Evolutionary conservation across 2,113 vertebrate genomes (phyloP).

Genomic region (Chamaetylas fuelleborni): DNA sequence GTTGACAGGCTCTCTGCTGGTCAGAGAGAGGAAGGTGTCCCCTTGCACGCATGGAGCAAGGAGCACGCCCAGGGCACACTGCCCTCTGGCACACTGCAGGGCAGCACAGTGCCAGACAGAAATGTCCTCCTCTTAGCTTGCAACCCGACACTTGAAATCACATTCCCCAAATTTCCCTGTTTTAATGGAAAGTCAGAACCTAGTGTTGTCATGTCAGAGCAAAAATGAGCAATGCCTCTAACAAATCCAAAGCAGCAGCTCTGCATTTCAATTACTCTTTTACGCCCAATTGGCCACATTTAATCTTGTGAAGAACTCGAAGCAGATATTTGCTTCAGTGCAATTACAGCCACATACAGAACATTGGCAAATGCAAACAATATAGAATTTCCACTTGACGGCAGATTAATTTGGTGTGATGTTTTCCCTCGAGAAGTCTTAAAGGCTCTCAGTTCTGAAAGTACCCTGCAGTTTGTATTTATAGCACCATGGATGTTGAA

Average conservation of each 20-base stretch:
- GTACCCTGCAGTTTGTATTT: conserved; percentile 55
- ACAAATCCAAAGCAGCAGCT: conserved; percentile 51
- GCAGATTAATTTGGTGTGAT: conserved; percentile 73
- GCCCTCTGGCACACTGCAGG: background rate
- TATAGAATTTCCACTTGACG: conserved; percentile 68
- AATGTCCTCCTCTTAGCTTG: background rate
- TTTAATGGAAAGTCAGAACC: background rate
- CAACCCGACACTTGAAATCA: accelerated
- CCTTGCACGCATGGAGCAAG: accelerated
- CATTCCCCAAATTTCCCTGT: background rate
- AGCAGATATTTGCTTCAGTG: conserved; percentile 57
- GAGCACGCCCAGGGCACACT: accelerated
- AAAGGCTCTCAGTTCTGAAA: conserved; percentile 52
- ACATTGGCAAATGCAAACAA: conserved; percentile 67
- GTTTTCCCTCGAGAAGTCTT: conserved; percentile 61
- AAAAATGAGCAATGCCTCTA: conserved; percentile 39
- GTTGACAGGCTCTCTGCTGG: background rate
- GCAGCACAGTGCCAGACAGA: background rate
- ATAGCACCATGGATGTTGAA: conserved; percentile 42
- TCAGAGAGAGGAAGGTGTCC: background rate
- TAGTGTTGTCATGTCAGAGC: background rate
- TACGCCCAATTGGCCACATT: conserved; percentile 64
- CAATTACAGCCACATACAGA: conserved; percentile 63
- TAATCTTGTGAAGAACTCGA: conserved; percentile 56
- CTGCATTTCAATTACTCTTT: conserved; percentile 58